Evolutionary conservation across 2,113 vertebrate genomes (phyloP).

Genomic region (Falcunculus frontatus): DNA sequence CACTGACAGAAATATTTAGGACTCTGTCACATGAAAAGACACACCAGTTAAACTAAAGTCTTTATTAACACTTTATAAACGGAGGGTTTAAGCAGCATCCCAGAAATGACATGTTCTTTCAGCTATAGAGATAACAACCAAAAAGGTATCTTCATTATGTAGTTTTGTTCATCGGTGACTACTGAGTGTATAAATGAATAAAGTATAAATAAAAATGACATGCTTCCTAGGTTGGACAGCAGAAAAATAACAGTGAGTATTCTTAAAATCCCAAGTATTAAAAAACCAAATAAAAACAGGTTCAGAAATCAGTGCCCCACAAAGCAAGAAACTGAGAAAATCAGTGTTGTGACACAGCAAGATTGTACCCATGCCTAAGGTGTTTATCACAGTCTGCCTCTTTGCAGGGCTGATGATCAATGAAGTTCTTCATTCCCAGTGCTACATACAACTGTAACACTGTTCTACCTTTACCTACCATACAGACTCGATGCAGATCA

Average conservation of each 20-base stretch:
- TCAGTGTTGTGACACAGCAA: background rate
- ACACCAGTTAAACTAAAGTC: background rate
- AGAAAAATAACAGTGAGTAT: background rate
- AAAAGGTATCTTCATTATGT: background rate
- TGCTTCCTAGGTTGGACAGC: background rate
- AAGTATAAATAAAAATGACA: background rate
- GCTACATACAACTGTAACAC: background rate
- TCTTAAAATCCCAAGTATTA: background rate
- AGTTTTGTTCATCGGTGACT: background rate
- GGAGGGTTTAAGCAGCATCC: background rate
- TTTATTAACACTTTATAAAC: background rate
- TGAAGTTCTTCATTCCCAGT: background rate
- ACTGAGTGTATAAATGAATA: background rate
- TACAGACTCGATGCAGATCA: rapidly evolving
- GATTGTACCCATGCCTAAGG: background rate
- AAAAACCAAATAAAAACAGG: background rate
- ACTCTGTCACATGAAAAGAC: background rate
- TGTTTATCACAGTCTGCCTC: background rate
- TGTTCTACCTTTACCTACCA: background rate
- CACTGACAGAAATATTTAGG: background rate
- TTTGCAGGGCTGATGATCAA: background rate
- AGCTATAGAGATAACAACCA: background rate
- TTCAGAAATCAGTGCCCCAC: background rate
- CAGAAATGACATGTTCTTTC: background rate
- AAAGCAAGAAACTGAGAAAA: background rate